Evolutionary conservation across 2,797 vertebrate species (phyloP), one percentile per base, ranked within the genome.

Genomic region (Odontamblyopus rebecca): DNA sequence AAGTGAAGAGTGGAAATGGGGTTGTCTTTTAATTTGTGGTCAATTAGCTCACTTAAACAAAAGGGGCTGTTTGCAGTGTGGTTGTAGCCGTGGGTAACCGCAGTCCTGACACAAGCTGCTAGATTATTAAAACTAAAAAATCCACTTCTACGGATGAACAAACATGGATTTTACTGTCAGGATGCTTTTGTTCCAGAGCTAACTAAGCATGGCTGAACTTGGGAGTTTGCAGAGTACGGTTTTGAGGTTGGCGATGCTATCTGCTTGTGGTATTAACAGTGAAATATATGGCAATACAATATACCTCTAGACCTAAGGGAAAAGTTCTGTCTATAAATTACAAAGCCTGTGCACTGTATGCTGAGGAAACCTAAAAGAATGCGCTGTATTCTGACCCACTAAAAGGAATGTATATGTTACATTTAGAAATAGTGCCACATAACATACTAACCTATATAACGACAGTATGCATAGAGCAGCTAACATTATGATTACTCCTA

Each of bases 21-120:
- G 48, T 54, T 51, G 59, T 48, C 76, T 80, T 81, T 77, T 82
- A 68, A 83, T 84, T 79, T 76, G 78, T 75, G 74, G 83, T 75
- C 73, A 78, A 74, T 74, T 74, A 70, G 74, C 50, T 54, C 30
- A 48, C 69, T 75, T 78, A 35, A 73, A 74, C 62, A 68, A 65
- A 30, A 56, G 72, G 44, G 66, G 56, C 15, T 35, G 76, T 30
- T 75, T 59, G 74, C 41, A 48, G 32, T 26, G 70, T 3, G 74
- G 72, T 77, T 84, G 70, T 68, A 72, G 69, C 75, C 56, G 29
- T 67, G 68, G 70, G 13, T 56, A 35, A 29, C 69, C 29, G 15
- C 32, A 62, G 60, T 6, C 70, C 44, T 41, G 60, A 50, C 13
- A 63, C 3, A 61, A 23, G 8, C 26, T 15, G 41, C 18, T 23